Base-by-base conservation (phyloP, 1,140 invertebrate genomes). In the Hyles euphorbiae region DNA sequence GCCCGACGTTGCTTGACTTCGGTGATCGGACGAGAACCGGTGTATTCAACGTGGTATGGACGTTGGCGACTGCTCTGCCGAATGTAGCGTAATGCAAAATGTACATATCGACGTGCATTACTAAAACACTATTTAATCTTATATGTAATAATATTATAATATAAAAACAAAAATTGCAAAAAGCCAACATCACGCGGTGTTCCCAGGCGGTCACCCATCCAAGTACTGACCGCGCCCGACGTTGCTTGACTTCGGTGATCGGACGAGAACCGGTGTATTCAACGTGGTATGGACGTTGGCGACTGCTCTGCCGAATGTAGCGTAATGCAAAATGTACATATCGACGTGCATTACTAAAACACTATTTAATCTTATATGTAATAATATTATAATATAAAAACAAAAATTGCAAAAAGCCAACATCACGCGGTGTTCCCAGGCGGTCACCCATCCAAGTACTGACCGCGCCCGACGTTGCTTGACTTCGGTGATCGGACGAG, bases 221-320 rank as follows among this genome's bases (percentile, higher is more conserved):
- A 62, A 62, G 60, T 58, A 62, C 56, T 58, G 54, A 62, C 60
- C 56, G 56, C 60, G 60, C 60, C 60, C 60, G 60, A 62, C 56
- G 60, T 58, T 62, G 60, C 60, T 62, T 62, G 58, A 62, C 60
- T 62, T 62, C 60, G 60, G 56, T 62, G 60, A 62, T 62, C 60
- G 56, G 60, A 62, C 60, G 56, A 62, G 61, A 62, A 62, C 61
- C 61, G 61, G 61, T 62, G 61, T 56, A 9, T 56, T 61, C 60
- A 61, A 61, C 60, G 54, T 61, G 36, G 60, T 61, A 61, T 61
- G 60, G 52, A 53, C 52, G 52, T 53, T 53, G 52, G 52, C 52
- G 22, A 49, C 22, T 22, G 22, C 22, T 22, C 22, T 22, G 22
- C 22, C 22, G 22, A 22, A 22, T 22, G 22, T 22, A 22, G 22